phyloP scores from a whole-genome alignment of 2,797 vertebrate species.

The Otolemur crassicaudatus region DNA sequence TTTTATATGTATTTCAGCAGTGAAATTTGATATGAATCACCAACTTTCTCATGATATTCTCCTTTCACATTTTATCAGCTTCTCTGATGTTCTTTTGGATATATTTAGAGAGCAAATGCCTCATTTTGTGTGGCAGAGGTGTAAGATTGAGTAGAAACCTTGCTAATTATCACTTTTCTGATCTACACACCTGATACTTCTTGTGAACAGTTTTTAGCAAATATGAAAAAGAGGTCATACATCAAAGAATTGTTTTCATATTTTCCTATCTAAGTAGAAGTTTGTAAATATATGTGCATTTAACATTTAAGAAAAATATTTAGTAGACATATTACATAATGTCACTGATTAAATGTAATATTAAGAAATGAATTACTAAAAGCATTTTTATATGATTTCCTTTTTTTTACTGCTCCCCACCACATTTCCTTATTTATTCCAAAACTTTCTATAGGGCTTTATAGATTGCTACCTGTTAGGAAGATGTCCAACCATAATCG shows the following conservation, averaged over 20 bases:
- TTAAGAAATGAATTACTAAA: neutral
- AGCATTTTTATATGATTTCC: neutral
- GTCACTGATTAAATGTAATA: neutral
- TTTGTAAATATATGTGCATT: neutral
- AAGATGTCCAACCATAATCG: neutral
- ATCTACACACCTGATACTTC: conserved; percentile 73
- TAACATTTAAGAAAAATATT: neutral
- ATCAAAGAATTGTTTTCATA: conserved; percentile 57
- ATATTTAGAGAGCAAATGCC: conserved; percentile 76
- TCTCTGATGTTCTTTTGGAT: conserved; percentile 61
- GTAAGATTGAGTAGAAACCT: conserved; percentile 74
- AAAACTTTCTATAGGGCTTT: neutral
- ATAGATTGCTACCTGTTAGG: neutral
- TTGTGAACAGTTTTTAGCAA: conserved; percentile 64
- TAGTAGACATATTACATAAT: neutral
- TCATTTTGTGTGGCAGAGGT: conserved; percentile 73
- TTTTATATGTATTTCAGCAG: neutral
- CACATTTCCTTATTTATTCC: neutral
- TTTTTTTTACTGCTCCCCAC: neutral
- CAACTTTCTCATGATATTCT: conserved; percentile 2
- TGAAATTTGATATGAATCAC: conserved; percentile 40
- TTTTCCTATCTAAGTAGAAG: conserved; percentile 7
- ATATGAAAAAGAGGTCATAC: conserved; percentile 72
- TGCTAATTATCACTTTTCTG: conserved; percentile 79
- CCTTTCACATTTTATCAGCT: conserved; percentile 56